Evolutionary conservation across 2,113 vertebrate species (phyloP).

Genomic region (Psittacara wagleri): DNA sequence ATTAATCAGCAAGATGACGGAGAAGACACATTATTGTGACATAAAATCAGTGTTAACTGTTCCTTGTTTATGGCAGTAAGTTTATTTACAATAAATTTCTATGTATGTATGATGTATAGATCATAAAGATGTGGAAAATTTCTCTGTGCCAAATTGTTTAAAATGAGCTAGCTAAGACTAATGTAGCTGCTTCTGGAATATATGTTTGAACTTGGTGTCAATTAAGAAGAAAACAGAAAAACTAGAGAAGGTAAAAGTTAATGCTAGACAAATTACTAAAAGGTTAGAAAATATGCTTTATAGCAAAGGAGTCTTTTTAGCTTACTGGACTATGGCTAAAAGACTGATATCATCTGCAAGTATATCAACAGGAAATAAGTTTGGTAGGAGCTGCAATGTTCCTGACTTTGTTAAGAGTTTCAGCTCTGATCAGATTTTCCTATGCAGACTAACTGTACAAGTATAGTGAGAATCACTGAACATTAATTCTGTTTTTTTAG

Average conservation of each 20-base stretch:
- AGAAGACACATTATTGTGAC: neutral
- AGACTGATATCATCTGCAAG: neutral
- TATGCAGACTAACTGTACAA: neutral
- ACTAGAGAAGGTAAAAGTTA: neutral
- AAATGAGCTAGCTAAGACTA: neutral
- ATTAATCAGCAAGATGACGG: neutral
- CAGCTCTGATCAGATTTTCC: neutral
- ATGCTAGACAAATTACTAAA: neutral
- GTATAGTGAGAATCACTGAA: neutral
- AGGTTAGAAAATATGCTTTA: neutral
- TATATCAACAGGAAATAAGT: neutral
- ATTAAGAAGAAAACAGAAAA: neutral
- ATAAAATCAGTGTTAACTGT: neutral
- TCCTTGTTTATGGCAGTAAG: neutral
- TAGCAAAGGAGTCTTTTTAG: neutral
- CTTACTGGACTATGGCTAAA: neutral
- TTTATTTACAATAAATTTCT: neutral
- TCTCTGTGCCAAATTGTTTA: neutral
- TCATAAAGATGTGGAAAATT: neutral
- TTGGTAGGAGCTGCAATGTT: neutral
- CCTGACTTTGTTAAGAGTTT: neutral
- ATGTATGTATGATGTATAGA: neutral
- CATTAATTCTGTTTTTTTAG: neutral
- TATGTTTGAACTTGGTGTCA: neutral
- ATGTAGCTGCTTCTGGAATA: neutral